A percentile compares a stretch with the other conserved stretches of the same genome.
Conservation (phyloP, 2,797 vertebrate genomes). For the Microchirus variegatus region DNA sequence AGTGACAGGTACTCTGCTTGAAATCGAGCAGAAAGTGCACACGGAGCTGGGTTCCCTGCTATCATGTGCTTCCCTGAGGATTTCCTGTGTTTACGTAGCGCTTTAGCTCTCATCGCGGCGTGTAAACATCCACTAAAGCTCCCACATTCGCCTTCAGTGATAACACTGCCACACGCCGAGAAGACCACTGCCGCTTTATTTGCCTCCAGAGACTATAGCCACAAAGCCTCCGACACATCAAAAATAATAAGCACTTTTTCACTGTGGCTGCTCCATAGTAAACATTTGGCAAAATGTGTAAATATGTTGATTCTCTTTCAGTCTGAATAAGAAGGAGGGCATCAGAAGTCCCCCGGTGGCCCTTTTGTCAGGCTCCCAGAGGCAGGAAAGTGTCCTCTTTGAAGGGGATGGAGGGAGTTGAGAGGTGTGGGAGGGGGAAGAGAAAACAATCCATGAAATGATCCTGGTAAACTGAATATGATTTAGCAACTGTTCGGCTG, state of each 20-base stretch:
- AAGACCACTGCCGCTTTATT: slow-evolving; percentile 54
- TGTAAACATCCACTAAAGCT: slow-evolving; percentile 49
- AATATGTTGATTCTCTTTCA: slow-evolving; percentile 64
- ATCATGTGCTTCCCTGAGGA: slow-evolving; percentile 33
- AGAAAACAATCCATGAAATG: slow-evolving; percentile 49
- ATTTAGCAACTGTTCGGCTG: slow-evolving; percentile 54
- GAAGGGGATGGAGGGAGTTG: slow-evolving; percentile 29
- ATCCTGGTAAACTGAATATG: slow-evolving; percentile 52
- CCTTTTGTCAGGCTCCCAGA: slow-evolving; percentile 9
- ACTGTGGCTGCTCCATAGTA: no score
- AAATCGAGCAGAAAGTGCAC: no score
- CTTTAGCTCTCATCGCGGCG: slow-evolving; percentile 39
- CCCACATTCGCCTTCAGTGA: slow-evolving; percentile 30
- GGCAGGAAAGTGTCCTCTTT: slow-evolving; percentile 20
- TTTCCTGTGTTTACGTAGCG: slow-evolving; percentile 37
- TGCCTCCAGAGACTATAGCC: slow-evolving; percentile 49
- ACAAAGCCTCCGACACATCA: slow-evolving; percentile 62
- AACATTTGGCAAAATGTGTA: slow-evolving; percentile 46
- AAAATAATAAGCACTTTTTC: slow-evolving; percentile 67
- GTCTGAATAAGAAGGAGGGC: slow-evolving; percentile 11
- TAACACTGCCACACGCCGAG: slow-evolving; percentile 16
- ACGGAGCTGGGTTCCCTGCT: slow-evolving; percentile 8
- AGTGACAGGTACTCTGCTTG: slow-evolving; percentile 30
- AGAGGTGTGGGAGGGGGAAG: not conserved
- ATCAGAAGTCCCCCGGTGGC: not conserved